Evolutionary conservation across 1,140 invertebrate genomes (phyloP).

Genomic region (Formica exsecta): DNA sequence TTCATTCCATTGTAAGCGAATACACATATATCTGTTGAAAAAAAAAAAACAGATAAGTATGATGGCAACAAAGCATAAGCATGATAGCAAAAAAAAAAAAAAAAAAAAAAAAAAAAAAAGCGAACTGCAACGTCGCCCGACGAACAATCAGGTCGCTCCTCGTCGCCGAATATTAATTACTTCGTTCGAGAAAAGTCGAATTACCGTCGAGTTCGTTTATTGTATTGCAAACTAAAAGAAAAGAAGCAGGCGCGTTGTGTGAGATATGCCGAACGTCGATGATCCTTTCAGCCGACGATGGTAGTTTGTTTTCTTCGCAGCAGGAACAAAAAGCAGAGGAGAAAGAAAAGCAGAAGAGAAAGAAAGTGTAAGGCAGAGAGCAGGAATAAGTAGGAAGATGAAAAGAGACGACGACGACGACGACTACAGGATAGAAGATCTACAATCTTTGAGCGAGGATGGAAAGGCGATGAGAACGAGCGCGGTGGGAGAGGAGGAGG

Average conservation of each 20-base stretch:
- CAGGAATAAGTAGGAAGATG: slow-evolving; percentile 26
- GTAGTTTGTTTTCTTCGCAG: slow-evolving; percentile 31
- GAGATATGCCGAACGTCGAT: slow-evolving; percentile 53
- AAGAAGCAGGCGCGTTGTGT: slow-evolving; percentile 32
- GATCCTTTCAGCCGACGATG: slow-evolving; percentile 62
- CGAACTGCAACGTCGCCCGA: slow-evolving; percentile 33
- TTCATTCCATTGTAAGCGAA: background rate
- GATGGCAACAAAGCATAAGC: slow-evolving; percentile 7
- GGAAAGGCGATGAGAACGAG: slow-evolving; percentile 16
- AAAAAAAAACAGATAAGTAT: background rate
- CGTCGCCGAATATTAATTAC: slow-evolving; percentile 69
- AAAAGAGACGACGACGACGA: background rate
- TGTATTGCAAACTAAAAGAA: slow-evolving; percentile 70
- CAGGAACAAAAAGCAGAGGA: slow-evolving; percentile 9
- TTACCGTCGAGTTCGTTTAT: slow-evolving; percentile 58
- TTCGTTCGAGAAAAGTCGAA: slow-evolving; percentile 22
- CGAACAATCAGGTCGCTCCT: slow-evolving; percentile 60
- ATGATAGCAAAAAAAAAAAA: too few species aligned
- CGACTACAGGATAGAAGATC: background rate
- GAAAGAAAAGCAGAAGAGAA: background rate
- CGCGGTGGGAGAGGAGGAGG: slow-evolving; percentile 33
- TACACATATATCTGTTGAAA: slow-evolving; percentile 18
- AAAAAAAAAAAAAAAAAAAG: too few species aligned
- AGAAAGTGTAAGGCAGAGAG: background rate
- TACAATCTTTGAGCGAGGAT: slow-evolving; percentile 40